phyloP scores from a whole-genome alignment of 2,797 vertebrate genomes.

The Morus bassanus region DNA sequence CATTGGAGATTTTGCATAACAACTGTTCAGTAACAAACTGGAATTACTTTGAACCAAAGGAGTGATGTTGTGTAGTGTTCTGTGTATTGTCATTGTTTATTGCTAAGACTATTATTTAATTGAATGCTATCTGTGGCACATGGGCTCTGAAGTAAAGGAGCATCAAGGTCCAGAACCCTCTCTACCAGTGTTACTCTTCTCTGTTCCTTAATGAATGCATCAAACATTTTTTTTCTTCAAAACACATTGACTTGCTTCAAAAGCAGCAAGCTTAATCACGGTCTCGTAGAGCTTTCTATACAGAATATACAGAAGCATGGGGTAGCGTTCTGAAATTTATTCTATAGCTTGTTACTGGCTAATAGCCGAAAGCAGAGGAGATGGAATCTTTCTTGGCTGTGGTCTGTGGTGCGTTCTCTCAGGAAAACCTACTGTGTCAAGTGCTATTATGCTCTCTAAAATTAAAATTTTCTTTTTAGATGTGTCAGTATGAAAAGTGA shows the following conservation, averaged over 20 bases:
- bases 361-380: not conserved
- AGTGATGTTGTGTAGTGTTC: not conserved
- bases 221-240: not conserved
- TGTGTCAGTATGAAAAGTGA: not conserved
- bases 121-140: conserved; percentile 18
- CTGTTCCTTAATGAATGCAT: not conserved
- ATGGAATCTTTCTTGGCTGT: not conserved
- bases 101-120: not conserved
- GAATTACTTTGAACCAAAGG: conserved; percentile 34
- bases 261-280: not conserved
- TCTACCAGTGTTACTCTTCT: conserved; percentile 19
- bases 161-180: not conserved
- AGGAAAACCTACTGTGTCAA: not conserved
- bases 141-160: conserved; percentile 25
- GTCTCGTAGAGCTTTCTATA: not conserved
- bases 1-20: not conserved
- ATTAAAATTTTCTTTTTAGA: not conserved
- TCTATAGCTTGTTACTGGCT: not conserved
- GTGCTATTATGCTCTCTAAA: not conserved
- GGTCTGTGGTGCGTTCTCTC: not conserved
- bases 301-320: accelerated
- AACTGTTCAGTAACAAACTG: not conserved
- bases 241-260: not conserved
- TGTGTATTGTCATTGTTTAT: not conserved
- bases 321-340: not conserved